Evolutionary conservation across 2,113 vertebrate species (phyloP), one percentile per base, ranked within the genome.

Genomic region (Prunella himalayana): DNA sequence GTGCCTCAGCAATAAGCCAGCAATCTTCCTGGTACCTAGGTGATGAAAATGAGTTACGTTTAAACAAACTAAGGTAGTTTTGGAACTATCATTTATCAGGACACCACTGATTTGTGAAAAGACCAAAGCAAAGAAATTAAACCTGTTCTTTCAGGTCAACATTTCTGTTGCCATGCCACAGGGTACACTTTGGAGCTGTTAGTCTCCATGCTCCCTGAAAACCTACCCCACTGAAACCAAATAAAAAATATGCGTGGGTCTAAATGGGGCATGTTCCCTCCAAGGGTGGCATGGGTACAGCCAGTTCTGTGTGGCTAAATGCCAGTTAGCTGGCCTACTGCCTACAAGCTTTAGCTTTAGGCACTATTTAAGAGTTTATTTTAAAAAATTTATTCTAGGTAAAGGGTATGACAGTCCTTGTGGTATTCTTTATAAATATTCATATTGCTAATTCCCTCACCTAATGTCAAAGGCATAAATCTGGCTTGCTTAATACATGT

Each of bases 391-490:
- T 92, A 85, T 77, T 88, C 59, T 73, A 70, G 60, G 59, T 88
- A 90, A 88, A 86, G 39, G 64, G 35, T 76, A 76, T 53, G 47
- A 70, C 68, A 86, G 63, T 64, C 69, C 82, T 94, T 56, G 68
- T 68, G 60, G 76, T 66, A 91, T 78, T 92, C 54, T 61, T 82
- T 57, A 87, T 80, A 86, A 87, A 76, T 90, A 93, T 90, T 94
- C 80, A 86, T 88, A 42, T 37, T 35, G 37, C 33, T 90, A 88
- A 93, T 90, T 96, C 83, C 73, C 51, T 54, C 24, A 90, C 30
- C 71, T 95, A 83, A 93, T 90, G 78, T 90, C 65, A 91, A 82
- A 92, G 81, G 31, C 73, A 77, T 87, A 92, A 92, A 92, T 82
- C 70, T 71, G 35, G 13, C 50, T 85, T 88, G 61, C 47, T 90